A percentile compares a stretch with the other conserved stretches of the same genome.
phyloP scores from a whole-genome alignment of 1,140 invertebrate genomes.

The Drosophila pectinifera region DNA sequence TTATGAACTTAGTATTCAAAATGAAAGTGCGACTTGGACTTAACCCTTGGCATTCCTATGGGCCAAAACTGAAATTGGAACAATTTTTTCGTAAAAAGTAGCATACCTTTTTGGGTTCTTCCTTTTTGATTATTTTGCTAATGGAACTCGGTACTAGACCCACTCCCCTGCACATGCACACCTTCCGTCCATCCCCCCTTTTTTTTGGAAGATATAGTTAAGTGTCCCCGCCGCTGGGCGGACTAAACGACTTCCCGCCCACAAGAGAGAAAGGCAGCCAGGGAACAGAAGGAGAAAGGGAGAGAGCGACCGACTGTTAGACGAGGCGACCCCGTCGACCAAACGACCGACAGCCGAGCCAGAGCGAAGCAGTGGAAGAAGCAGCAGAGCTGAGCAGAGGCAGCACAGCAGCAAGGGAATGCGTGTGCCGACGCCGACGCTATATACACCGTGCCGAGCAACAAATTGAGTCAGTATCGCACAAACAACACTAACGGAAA shows the following conservation, averaged over 20 bases:
- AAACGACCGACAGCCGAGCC: constrained; percentile 41
- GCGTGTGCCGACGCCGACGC: constrained; percentile 21
- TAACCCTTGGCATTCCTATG: no score
- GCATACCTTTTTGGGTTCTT: constrained; percentile 34
- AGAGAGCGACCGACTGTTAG: constrained; percentile 24
- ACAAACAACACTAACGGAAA: constrained; percentile 85
- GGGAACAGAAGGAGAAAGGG: not conserved
- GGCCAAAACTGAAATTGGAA: not conserved
- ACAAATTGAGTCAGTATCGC: constrained; percentile 84
- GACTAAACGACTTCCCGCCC: constrained; percentile 35
- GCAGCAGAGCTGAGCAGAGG: constrained; percentile 4
- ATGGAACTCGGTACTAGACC: constrained; percentile 1
- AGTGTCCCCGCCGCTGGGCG: constrained; percentile 35
- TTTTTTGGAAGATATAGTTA: constrained; percentile 9
- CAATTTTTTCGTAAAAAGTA: constrained; percentile 4
- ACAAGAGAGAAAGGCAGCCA: constrained; percentile 6
- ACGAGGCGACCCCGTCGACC: constrained; percentile 19
- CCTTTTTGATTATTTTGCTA: not conserved
- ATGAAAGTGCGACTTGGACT: not conserved
- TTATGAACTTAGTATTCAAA: no score
- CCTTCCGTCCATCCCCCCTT: not conserved
- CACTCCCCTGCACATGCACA: not conserved
- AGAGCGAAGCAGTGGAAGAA: constrained; percentile 7
- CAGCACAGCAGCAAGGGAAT: constrained; percentile 24
- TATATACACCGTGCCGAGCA: constrained; percentile 78